Conservation (phyloP, 2,113 vertebrate species). For the Marmota flaviventris region DNA sequence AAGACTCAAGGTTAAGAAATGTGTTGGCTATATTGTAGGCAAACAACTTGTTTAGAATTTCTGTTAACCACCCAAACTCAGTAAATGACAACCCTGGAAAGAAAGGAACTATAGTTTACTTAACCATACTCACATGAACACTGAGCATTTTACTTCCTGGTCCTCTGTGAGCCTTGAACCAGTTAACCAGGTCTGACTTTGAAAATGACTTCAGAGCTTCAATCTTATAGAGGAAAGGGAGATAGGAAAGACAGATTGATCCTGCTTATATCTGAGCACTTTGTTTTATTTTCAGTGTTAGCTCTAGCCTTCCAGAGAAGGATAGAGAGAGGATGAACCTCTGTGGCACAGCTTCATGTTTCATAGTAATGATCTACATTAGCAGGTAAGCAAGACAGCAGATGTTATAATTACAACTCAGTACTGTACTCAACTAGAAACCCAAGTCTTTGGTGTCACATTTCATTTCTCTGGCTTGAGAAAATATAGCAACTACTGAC, state of each 20-base stretch:
- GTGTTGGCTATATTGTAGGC: background rate
- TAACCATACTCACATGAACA: slow-evolving; percentile 92
- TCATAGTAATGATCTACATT: background rate
- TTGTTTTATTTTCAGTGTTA: background rate
- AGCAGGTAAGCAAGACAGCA: background rate
- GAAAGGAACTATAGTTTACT: background rate
- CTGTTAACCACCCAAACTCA: background rate
- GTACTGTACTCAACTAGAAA: background rate
- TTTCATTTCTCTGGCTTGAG: background rate
- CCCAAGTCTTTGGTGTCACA: background rate
- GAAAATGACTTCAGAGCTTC: slow-evolving; percentile 94
- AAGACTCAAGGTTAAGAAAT: slow-evolving; percentile 20
- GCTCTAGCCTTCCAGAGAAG: background rate
- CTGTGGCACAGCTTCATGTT: background rate
- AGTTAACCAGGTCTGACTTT: slow-evolving; percentile 92
- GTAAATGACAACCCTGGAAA: background rate
- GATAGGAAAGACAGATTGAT: background rate
- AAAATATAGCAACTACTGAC: background rate
- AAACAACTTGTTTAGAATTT: background rate
- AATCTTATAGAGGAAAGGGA: slow-evolving; percentile 87
- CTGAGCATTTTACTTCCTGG: slow-evolving; percentile 92
- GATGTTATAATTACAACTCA: background rate
- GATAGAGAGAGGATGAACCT: background rate
- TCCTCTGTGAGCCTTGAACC: slow-evolving; percentile 93
- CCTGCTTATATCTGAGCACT: background rate